phyloP scores from a whole-genome alignment of 2,888 invertebrate species.

The Eristalis tenax region DNA sequence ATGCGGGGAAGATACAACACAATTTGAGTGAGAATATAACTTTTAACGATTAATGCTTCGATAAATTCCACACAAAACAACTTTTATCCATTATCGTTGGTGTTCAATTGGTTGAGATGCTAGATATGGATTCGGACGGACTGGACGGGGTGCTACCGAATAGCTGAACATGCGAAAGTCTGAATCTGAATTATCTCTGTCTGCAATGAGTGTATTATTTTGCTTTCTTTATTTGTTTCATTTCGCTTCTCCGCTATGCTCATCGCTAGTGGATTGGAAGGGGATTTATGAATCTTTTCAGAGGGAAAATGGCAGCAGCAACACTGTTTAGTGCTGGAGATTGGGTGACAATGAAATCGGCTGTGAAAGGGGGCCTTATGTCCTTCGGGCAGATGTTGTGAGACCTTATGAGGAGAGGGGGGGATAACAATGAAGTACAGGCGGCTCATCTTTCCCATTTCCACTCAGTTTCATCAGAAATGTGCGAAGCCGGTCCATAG shows the following conservation, averaged over 20 bases:
- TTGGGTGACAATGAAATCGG: not conserved
- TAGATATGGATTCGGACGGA: not conserved
- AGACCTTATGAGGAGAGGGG: no score
- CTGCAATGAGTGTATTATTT: constrained; percentile 30
- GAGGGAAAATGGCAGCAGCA: not conserved
- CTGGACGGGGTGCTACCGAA: constrained; percentile 1
- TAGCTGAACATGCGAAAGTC: constrained; percentile 45
- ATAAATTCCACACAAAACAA: constrained; percentile 68
- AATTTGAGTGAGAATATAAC: constrained; percentile 41
- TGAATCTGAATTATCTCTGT: constrained; percentile 38
- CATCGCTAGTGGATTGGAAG: constrained; percentile 1
- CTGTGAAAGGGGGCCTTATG: not conserved
- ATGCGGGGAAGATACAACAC: constrained; percentile 1
- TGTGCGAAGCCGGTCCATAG: no score
- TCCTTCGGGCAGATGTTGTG: no score
- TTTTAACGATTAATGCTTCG: constrained; percentile 68
- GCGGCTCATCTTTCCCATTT: no score
- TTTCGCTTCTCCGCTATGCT: not conserved
- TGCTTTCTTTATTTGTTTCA: not conserved
- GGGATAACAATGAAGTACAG: no score
- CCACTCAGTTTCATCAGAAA: no score
- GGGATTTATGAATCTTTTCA: not conserved
- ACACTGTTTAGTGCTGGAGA: not conserved
- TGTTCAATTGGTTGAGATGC: constrained; percentile 47
- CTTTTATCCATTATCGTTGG: constrained; percentile 67